Evolutionary conservation across 92 coral and sea anemone genomes (phyloP), one percentile per base, ranked within the genome.

Genomic region (Porites rus): DNA sequence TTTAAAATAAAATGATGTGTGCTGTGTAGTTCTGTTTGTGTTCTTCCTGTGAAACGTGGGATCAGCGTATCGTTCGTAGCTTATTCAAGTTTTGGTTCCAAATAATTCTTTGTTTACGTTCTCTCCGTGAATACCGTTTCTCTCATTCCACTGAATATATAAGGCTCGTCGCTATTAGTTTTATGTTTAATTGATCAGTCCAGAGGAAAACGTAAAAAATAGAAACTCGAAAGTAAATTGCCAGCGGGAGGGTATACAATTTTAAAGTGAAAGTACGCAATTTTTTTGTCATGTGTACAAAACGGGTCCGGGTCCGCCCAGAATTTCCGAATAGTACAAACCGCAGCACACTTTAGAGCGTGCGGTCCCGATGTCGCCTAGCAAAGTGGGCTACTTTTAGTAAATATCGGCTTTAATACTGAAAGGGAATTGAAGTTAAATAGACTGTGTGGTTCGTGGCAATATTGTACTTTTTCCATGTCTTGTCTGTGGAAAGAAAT

Each of bases 1-100:
- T 81, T 24, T 81, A 81, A 81, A 81, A 52, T 68, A 72, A 56
- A 72, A 73, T 73, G 51, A 13, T 17, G 62, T 21, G 56, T 80
- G 51, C 38, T 28, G 17, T 67, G 43, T 52, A 58, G 19, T n/a
- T 52, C 3, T 17, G 51, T 20, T 22, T 22, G 12, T 3, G 46
- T 38, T 0, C 46, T 38, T 38, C 46, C 46, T 38, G 46, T 38
- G 46, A 38, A 38, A 38, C 46, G 6, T 38, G 46, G 46, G 46
- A 38, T 38, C 46, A 38, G 7, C 46, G 46, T 38, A 38, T 38
- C 46, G 46, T 38, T 38, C 7, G 61, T 2, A 56, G 13, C 60
- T 56, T 10, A 51, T 80, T 24, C 69, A 64, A 22, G 3, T 12
- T 52, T 19, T 80, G 7, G 14, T 19, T 68, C 58, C 31, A 11